Base-by-base conservation (phyloP, 2,888 invertebrate genomes). In the Tetrapedia diversipes region DNA sequence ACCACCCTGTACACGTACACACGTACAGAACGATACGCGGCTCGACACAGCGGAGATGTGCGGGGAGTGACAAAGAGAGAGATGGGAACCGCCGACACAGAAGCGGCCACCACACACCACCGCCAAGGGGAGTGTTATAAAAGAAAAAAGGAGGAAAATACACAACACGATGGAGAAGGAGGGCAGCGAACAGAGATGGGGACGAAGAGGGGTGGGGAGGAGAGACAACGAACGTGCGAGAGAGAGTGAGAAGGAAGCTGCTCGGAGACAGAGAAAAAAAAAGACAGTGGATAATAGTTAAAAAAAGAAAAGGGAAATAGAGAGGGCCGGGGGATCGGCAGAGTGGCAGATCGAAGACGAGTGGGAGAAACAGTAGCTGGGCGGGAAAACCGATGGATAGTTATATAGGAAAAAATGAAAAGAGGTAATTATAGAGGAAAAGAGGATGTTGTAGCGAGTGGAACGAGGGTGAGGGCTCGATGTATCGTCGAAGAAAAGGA, bases 271-370 rank as follows among this genome's bases (percentile, higher is more conserved):
- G 3, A 39, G 37, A 49, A 49, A 34, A 34, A 54, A 51, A 47
- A 47, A 61, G 37, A 29, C 32, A 49, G 43, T 63, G 41, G 59
- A 24, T 47, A 79, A 66, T 74, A 70, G 70, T 67, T 70, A 41
- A 60, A 70, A 60, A 60, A 43, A 24, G n/a, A 57, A 37, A 8
- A n/a, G 19, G 45, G 11, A 34, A 10, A 1, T 29, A 34, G 19
- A 24, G 7, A 19, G 19, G 45, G n/a, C 10, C 22, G 47, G 45
- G 54, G 29, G 27, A 34, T 19, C 22, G 29, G 64, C 16, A 29
- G 43, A 63, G 64, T 49, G n/a, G n/a, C n/a, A 60, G 77, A 73
- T 71, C 66, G 79, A 75, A 82, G 78, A 80, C 72, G 69, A 71
- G 65, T 73, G 61, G 54, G 60, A 65, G 45, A 65, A 71, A 67